Percentiles rank a stretch among this genome's conserved stretches.
Conservation (phyloP, 2,113 vertebrate genomes). For the Chiloscyllium plagiosum region DNA sequence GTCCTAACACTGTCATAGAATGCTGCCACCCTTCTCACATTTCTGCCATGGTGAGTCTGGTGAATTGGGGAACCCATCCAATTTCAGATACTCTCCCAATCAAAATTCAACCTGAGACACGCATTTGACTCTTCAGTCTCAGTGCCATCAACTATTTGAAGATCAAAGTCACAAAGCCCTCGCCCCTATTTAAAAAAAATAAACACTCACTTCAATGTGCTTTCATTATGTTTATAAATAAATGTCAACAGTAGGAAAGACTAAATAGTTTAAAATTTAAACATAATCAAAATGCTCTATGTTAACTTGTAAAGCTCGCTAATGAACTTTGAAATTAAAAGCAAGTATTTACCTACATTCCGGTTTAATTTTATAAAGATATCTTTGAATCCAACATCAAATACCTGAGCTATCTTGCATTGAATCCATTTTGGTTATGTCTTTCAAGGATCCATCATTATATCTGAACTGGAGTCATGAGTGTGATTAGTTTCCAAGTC, state of each 20-base stretch:
- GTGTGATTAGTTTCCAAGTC: not conserved
- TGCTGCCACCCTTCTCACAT: not conserved
- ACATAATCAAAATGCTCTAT: constrained; percentile 6
- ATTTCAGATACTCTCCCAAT: not conserved
- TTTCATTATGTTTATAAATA: not conserved
- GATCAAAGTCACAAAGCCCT: not conserved
- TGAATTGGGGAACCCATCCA: not conserved
- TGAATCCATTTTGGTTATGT: not conserved
- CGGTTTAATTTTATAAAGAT: not conserved
- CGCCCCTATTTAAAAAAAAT: not conserved
- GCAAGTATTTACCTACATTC: not conserved
- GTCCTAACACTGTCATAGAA: no score
- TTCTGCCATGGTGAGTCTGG: not conserved
- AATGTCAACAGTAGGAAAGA: not conserved
- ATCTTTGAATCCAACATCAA: not conserved
- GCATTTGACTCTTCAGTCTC: not conserved
- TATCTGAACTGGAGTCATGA: not conserved
- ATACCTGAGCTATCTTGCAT: not conserved
- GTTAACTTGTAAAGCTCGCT: not conserved
- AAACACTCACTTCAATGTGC: not conserved
- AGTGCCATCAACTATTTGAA: not conserved
- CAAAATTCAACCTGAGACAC: not conserved
- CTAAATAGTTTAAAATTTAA: constrained; percentile 11
- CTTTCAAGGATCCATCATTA: not conserved
- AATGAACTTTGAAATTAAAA: constrained; percentile 3